Percentiles rank a stretch among this genome's conserved stretches.
These are phyloP conservation scores for Gastracanthus pulcherrimus DNA, from an alignment of 2,888 invertebrate species.

Conservation along the genomic window DNA sequence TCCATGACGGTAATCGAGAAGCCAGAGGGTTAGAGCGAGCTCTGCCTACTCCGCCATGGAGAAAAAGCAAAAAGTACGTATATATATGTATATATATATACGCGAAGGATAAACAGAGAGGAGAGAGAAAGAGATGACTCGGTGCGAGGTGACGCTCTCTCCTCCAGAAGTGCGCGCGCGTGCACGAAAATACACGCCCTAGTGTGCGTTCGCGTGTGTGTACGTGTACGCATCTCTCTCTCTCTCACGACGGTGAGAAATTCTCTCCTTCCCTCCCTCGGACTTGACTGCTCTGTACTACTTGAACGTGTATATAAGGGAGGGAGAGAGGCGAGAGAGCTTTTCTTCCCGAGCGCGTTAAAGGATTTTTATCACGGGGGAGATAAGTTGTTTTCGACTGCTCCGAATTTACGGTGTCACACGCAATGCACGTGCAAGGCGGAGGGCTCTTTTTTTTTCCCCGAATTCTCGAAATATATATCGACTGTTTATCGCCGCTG, in stretches of 20 bases:
- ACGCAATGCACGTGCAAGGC: background rate
- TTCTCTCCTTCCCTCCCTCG: background rate
- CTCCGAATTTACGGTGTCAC: background rate
- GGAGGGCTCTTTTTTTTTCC: background rate
- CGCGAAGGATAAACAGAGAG: background rate
- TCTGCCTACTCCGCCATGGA: background rate
- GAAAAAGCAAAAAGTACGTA: no score
- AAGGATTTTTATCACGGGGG: slow-evolving; percentile 36
- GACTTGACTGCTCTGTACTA: no score
- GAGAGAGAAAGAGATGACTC: slow-evolving; percentile 18
- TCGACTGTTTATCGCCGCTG: slow-evolving; percentile 11
- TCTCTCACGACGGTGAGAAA: slow-evolving; percentile 35
- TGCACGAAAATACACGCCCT: background rate
- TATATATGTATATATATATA: no score
- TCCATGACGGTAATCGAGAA: slow-evolving; percentile 47
- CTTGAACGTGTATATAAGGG: no score
- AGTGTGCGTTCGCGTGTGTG: background rate
- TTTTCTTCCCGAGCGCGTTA: background rate
- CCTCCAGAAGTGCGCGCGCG: background rate
- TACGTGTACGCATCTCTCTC: background rate
- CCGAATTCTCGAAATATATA: background rate
- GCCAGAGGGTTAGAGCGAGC: slow-evolving; percentile 10
- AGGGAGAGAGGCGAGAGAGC: no score
- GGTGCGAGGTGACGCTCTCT: slow-evolving; percentile 30
- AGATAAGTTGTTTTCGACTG: slow-evolving; percentile 34